Evolutionary conservation across 2,888 invertebrate genomes (phyloP).

Genomic region (Theodoxus fluviatilis): DNA sequence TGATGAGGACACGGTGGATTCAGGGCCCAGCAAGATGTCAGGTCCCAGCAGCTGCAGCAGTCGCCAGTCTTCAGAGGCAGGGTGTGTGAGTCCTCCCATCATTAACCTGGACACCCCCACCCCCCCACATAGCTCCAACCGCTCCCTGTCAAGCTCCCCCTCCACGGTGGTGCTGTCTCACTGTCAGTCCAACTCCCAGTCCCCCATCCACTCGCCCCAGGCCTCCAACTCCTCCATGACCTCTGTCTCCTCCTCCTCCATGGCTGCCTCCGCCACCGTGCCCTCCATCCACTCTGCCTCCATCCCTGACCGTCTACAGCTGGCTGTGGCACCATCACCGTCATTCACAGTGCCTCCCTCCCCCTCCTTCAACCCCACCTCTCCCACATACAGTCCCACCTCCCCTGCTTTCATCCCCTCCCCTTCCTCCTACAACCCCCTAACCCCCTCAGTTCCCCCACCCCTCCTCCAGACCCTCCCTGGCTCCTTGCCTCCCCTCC

Average conservation of each 20-base stretch:
- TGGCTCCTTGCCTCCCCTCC: conserved; percentile 22
- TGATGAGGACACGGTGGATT: conserved; percentile 45
- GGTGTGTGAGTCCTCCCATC: conserved; percentile 48
- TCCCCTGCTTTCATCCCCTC: conserved; percentile 28
- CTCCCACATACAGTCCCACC: too few species aligned
- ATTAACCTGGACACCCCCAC: conserved; percentile 46
- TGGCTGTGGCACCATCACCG: too few species aligned
- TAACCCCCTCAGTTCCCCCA: conserved; percentile 25
- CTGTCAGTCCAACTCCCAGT: too few species aligned
- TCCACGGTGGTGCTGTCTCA: conserved; percentile 24
- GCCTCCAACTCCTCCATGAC: too few species aligned
- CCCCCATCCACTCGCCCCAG: too few species aligned
- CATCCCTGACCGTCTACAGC: too few species aligned
- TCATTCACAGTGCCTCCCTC: too few species aligned
- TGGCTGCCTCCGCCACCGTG: too few species aligned
- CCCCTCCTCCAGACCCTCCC: conserved; percentile 24
- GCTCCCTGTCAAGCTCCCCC: conserved; percentile 31
- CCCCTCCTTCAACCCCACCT: too few species aligned
- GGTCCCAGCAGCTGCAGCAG: conserved; percentile 26
- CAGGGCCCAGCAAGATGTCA: conserved; percentile 26
- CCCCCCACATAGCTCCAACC: conserved; percentile 28
- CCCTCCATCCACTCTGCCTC: too few species aligned
- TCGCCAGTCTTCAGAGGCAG: conserved; percentile 32
- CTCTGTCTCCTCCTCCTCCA: too few species aligned
- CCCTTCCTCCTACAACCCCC: conserved; percentile 24